Evolutionary conservation across 2,888 invertebrate species (phyloP), one percentile per base, ranked within the genome.

Genomic region (Watsonalla binaria): DNA sequence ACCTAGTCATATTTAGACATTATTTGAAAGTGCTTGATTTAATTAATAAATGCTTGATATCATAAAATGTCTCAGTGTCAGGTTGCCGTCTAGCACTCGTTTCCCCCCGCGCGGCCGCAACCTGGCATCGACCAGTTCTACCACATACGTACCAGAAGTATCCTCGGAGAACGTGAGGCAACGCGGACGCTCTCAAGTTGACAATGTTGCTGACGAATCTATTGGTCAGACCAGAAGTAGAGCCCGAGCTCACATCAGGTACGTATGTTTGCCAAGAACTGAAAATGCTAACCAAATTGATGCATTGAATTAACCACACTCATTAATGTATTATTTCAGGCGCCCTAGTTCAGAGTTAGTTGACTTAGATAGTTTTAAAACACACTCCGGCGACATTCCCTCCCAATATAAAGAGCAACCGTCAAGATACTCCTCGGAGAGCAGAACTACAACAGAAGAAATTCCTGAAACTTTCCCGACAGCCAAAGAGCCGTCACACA

Each of bases 21-120:
- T 51, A 42, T 24, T 46, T 15, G 59, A 92, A 92, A 67, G 83
- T 62, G 59, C 57, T 55, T 61, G 54, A 54, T 60, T 55, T 58
- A 53, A 46, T 35, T 58, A 47, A 57, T 48, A 63, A 67, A 54
- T 68, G 58, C 63, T 59, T 62, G 57, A 63, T 54, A 59, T 54
- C 55, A 56, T 55, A 53, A 51, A 51, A 45, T 55, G 55, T 63
- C 63, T 61, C 62, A 80, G 72, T 66, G 75, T 73, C 62, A 90
- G 96, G 65, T 84, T 96, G 60, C 96, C 96, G 2, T 93, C 94
- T n/a, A 96, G 94, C 72, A 96, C 96, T n/a, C 93, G 96, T 61
- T 96, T 96, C 81, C 96, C 96, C 58, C 95, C 95, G 47, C 94
- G 94, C 56, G 93, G 94, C 65, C 88, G 93, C 82, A 82, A 80